A percentile compares a stretch with the other conserved stretches of the same genome.
These are phyloP conservation scores for Cebus imitator DNA, from an alignment of 2,113 vertebrate genomes.

Conservation along the genomic window DNA sequence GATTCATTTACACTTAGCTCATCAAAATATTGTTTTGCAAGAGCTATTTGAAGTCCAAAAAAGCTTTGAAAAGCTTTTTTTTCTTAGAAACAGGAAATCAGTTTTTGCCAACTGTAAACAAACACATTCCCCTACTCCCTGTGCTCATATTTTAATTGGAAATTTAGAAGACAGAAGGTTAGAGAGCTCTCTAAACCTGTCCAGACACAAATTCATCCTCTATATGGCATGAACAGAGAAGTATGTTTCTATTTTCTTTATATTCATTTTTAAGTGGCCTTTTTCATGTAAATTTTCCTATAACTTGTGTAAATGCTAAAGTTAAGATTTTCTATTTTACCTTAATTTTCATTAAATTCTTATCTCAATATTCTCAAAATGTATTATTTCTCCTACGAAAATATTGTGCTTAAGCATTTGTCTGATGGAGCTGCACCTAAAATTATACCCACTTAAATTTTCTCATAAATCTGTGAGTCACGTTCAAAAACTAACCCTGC, in stretches of 20 bases:
- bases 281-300: background rate
- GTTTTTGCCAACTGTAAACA: constrained; percentile 80
- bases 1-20: constrained; percentile 82
- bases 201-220: constrained; percentile 40
- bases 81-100: constrained; percentile 81
- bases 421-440: background rate
- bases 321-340: background rate
- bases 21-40: constrained; percentile 82
- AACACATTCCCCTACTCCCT: constrained; percentile 73
- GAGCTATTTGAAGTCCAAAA: constrained; percentile 82
- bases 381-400: background rate
- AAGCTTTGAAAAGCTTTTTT: constrained; percentile 78
- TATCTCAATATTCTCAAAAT: background rate
- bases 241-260: background rate
- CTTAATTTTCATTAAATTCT: constrained; percentile 19
- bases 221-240: background rate
- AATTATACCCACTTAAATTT: background rate
- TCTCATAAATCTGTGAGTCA: background rate
- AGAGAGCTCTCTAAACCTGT: constrained; percentile 68
- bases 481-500: background rate
- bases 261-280: background rate
- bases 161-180: constrained; percentile 75
- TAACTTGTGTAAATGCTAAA: background rate
- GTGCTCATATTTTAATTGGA: constrained; percentile 74
- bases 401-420: background rate